Evolutionary conservation across 2,888 invertebrate genomes (phyloP), one percentile per base, ranked within the genome.

Genomic region (Camptogramma bilineatum): DNA sequence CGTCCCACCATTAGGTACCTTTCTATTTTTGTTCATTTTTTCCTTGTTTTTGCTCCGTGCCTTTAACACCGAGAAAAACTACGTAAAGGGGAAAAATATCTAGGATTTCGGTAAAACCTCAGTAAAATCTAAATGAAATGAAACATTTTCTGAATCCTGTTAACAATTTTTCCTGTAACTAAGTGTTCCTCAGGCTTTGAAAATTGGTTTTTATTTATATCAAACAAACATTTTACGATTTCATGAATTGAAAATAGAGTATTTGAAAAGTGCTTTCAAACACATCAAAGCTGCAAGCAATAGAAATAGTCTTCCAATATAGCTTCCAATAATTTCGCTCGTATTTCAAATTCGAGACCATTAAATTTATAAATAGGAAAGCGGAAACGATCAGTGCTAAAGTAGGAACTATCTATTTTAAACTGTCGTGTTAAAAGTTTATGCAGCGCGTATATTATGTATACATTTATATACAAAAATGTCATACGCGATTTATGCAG

Each of bases 1-100:
- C 64, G 48, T 53, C 47, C 66, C 69, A 66, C 75, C 75, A 73
- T 77, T 76, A 75, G 70, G 71, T 59, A 55, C 42, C 64, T 71
- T 71, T 68, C 58, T 62, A 62, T 67, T 50, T 75, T 66, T 66
- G 70, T 75, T 71, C 28, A 60, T 64, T 75, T 73, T 75, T 52
- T 75, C 70, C 71, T 74, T 63, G 66, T 66, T 69, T 62, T 64
- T 44, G 53, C 58, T 67, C 68, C 62, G 57, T 57, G 56, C 61
- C 64, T 68, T 57, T 61, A 55, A 39, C 42, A 24, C 39, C 17
- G 51, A 42, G 17, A 51, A 42, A 42, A 44, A n/a, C 59, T 4
- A 17, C 17, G 53, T 34, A 16, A 39, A 52, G 31, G 21, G 19
- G 21, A 47, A 31, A 44, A 46, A 39, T 4, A 4, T 13, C 10